Base-by-base conservation (phyloP, 2,113 vertebrate genomes). In the Pseudorhombus dupliciocellatus region DNA sequence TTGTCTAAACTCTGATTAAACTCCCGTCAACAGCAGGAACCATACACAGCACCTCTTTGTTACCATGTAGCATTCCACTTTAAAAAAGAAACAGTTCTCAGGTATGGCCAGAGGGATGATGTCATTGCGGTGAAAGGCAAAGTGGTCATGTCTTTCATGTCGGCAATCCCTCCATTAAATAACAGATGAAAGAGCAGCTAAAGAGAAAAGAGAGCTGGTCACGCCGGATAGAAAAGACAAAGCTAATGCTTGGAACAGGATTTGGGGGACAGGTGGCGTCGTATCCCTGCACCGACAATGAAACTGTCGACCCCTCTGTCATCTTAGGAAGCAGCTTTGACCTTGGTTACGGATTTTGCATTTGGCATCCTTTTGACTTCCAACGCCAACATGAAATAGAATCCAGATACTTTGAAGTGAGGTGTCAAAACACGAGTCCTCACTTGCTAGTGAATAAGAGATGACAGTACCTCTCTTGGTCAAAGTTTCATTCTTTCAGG, bases 301-400 rank as follows among this genome's bases (percentile, higher is more conserved):
- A 76, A 71, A 84, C 50, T 75, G 81, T 75, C 80, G 69, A 88
- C 83, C 89, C 64, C 72, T 62, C 77, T 76, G 83, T 91, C 88
- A 86, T 90, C 79, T 85, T 65, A 66, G 75, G 63, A 65, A 70
- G 81, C 51, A 52, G 79, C 84, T 82, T 74, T 90, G 89, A 91
- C 90, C 90, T 84, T 54, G 21, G 60, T 80, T 81, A 79, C 21
- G 54, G 72, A 73, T 88, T 90, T 86, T 76, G 77, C 83, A 85
- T 88, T 88, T 82, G 81, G 77, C 81, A 87, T 86, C 85, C 81
- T 90, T 90, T 90, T 89, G 87, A 88, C 85, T 89, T 84, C 80
- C 87, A 76, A 86, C 76, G 77, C 78, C 55, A 61, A 90, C 90
- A 90, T 91, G 84, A 92, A 92, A 92, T 81, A 84, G 87, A 90